Percentiles rank a stretch among this genome's conserved stretches.
phyloP scores from a whole-genome alignment of 2,888 invertebrate genomes.

The Helleia helle region DNA sequence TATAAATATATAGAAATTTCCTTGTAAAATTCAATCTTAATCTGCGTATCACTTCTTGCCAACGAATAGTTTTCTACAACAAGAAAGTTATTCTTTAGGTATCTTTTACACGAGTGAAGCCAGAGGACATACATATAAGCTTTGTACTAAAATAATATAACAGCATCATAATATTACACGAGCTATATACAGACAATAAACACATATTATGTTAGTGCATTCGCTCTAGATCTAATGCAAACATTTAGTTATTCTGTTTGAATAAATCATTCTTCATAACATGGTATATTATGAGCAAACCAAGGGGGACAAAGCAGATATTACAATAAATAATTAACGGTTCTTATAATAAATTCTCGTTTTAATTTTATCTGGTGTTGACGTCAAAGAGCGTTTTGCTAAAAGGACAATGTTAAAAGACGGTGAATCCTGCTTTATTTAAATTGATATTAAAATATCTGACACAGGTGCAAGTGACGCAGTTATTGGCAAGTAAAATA shows the following conservation, averaged over 20 bases:
- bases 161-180: no score
- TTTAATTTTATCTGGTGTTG: conserved; percentile 57
- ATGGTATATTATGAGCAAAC: neutral
- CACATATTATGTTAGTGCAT: no score
- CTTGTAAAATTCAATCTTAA: no score
- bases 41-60: no score
- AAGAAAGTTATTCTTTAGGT: no score
- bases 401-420: conserved; percentile 6
- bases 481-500: neutral
- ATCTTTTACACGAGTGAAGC: no score
- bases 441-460: conserved; percentile 6
- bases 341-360: conserved; percentile 67
- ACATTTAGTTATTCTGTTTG: conserved; percentile 10
- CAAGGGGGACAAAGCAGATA: conserved; percentile 26
- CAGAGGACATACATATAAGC: no score
- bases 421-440: conserved; percentile 4
- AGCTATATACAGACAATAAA: no score
- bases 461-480: neutral
- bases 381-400: conserved; percentile 30
- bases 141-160: no score
- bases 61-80: no score
- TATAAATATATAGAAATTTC: no score
- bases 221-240: neutral
- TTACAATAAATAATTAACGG: conserved; percentile 64
- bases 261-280: neutral